Evolutionary conservation across 35 echinoderm and acorn worm species (phyloP).

Genomic region (Strongylocentrotus purpuratus): DNA sequence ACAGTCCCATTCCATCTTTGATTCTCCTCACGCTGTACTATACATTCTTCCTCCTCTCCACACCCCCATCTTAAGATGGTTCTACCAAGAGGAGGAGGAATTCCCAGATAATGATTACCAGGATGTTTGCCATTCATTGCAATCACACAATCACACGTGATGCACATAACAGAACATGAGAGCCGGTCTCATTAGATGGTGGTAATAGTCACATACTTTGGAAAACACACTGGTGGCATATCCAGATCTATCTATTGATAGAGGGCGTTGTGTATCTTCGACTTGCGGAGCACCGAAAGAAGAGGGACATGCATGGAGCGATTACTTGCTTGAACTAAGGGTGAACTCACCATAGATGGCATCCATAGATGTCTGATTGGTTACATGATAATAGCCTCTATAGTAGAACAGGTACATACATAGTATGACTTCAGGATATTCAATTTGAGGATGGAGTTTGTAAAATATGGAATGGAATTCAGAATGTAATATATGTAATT

Average conservation of each 20-base stretch:
- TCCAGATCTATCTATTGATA: background rate
- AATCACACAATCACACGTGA: background rate
- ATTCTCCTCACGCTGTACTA: background rate
- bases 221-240: background rate
- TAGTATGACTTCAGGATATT: too few relatives aligned
- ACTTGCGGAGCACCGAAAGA: background rate
- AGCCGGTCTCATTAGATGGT: background rate
- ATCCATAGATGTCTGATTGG: too few relatives aligned
- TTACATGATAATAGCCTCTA: too few relatives aligned
- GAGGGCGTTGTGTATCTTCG: background rate
- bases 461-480: too few relatives aligned
- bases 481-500: too few relatives aligned
- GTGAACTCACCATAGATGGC: too few relatives aligned
- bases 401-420: too few relatives aligned
- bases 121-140: background rate
- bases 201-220: background rate
- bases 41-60: background rate
- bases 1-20: background rate
- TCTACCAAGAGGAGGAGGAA: background rate
- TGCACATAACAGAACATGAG: background rate
- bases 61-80: background rate
- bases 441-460: too few relatives aligned
- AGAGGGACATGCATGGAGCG: too few relatives aligned
- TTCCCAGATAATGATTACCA: slow-evolving; percentile 5
- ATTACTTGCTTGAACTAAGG: too few relatives aligned